These are phyloP conservation scores for Sitobion miscanthi DNA, from an alignment of 1,140 invertebrate species.

Conservation along the genomic window DNA sequence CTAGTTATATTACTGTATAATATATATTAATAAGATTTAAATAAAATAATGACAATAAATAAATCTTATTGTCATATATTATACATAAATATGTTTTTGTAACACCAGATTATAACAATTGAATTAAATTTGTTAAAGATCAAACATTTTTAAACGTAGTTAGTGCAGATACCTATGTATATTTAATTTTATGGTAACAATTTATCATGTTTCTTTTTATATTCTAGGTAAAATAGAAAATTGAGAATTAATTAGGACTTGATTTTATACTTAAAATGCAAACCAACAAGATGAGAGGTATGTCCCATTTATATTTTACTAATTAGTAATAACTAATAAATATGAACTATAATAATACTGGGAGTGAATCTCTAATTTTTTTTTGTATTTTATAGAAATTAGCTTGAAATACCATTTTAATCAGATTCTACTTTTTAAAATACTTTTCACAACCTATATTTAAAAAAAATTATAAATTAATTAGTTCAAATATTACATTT, in stretches of 20 bases:
- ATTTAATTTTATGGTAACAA: not conserved
- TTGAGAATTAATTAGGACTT: not conserved
- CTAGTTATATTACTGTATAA: too few relatives aligned
- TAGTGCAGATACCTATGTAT: too few relatives aligned
- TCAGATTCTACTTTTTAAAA: not conserved
- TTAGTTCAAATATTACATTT: not conserved
- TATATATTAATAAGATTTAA: too few relatives aligned
- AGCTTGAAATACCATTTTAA: not conserved
- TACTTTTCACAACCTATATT: not conserved
- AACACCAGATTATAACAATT: not conserved
- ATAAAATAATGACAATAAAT: too few relatives aligned
- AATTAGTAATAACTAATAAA: not conserved
- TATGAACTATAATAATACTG: not conserved
- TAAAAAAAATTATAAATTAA: not conserved
- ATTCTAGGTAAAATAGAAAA: constrained; percentile 19
- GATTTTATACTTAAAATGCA: constrained; percentile 20
- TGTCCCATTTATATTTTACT: constrained; percentile 12
- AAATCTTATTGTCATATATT: not conserved
- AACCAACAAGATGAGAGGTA: constrained; percentile 54
- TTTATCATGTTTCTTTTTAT: not conserved
- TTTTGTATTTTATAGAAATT: not conserved
- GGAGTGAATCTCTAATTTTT: not conserved
- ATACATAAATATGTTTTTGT: not conserved
- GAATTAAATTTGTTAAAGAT: too few relatives aligned
- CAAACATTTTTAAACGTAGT: too few relatives aligned